Conservation (phyloP, 2,888 invertebrate genomes). For the Marronus borbonicus region DNA sequence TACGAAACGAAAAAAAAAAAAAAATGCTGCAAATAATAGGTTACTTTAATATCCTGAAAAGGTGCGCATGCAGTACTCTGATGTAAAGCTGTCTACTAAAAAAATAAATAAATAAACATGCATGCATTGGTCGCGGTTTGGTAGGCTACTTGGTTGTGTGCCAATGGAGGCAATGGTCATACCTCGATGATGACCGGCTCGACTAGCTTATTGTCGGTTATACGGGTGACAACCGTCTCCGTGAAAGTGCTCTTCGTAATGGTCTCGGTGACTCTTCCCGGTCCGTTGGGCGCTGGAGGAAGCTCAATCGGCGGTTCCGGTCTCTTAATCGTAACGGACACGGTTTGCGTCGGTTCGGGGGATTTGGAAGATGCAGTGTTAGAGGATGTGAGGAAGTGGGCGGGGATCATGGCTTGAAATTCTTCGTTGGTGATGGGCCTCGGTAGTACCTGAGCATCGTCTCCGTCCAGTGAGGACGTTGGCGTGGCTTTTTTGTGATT, state of each 20-base stretch:
- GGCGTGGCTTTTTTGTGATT: conserved; percentile 71
- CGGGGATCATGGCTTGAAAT: conserved; percentile 95
- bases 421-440: conserved; percentile 94
- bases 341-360: conserved; percentile 70
- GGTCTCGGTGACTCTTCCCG: conserved; percentile 93
- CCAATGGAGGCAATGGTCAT: conserved; percentile 67
- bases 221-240: conserved; percentile 94
- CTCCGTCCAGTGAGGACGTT: conserved; percentile 72
- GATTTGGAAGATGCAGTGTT: conserved; percentile 62
- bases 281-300: conserved; percentile 87
- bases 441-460: conserved; percentile 74
- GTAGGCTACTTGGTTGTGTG: conserved; percentile 36
- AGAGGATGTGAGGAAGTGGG: conserved; percentile 81
- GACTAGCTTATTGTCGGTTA: conserved; percentile 93
- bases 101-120: conserved; percentile 23
- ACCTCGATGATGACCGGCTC: conserved; percentile 93
- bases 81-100: conserved; percentile 34
- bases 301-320: conserved; percentile 78
- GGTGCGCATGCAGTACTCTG: conserved; percentile 38
- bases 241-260: conserved; percentile 97
- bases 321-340: conserved; percentile 90
- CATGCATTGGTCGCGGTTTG: conserved; percentile 38
- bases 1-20: conserved; percentile 3
- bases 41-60: conserved; percentile 5
- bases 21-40: conserved; percentile 14